A percentile compares a stretch with the other conserved stretches of the same genome.
Evolutionary conservation across 2,888 invertebrate species (phyloP).

Genomic region (Ferrisia virgata): DNA sequence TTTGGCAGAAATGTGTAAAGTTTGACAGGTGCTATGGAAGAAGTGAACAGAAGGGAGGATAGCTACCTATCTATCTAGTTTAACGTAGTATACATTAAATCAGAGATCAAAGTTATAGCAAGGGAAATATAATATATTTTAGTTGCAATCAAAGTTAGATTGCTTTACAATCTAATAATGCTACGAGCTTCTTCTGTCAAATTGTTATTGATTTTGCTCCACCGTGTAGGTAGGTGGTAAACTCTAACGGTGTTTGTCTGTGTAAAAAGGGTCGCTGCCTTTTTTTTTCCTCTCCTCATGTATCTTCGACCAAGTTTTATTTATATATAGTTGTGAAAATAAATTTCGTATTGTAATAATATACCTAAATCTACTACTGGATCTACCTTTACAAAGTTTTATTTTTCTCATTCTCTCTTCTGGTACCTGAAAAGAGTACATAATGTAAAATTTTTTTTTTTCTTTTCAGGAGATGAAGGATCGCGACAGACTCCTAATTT

Average conservation of each 20-base stretch:
- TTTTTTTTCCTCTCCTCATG: neutral
- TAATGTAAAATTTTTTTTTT: neutral
- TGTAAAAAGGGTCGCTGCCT: neutral
- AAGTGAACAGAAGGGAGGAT: neutral
- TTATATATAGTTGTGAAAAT: neutral
- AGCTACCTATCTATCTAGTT: neutral
- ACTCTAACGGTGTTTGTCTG: neutral
- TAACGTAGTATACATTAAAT: neutral
- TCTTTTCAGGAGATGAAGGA: conserved; percentile 33
- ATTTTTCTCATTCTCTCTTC: neutral
- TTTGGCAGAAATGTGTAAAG: neutral
- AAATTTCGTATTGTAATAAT: neutral
- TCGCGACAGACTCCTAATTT: neutral
- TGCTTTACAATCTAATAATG: conserved; percentile 45
- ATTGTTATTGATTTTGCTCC: conserved; percentile 35
- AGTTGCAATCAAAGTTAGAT: conserved; percentile 44
- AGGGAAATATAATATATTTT: conserved; percentile 42
- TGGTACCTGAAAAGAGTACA: neutral
- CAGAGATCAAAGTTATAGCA: conserved; percentile 7
- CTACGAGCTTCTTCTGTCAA: conserved; percentile 19
- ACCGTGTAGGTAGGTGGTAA: no score
- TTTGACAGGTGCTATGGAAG: neutral
- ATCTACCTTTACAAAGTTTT: neutral
- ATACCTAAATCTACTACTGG: no score
- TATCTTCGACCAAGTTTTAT: neutral